Conservation (phyloP, 2,888 invertebrate genomes). For the Pinctada fucata region DNA sequence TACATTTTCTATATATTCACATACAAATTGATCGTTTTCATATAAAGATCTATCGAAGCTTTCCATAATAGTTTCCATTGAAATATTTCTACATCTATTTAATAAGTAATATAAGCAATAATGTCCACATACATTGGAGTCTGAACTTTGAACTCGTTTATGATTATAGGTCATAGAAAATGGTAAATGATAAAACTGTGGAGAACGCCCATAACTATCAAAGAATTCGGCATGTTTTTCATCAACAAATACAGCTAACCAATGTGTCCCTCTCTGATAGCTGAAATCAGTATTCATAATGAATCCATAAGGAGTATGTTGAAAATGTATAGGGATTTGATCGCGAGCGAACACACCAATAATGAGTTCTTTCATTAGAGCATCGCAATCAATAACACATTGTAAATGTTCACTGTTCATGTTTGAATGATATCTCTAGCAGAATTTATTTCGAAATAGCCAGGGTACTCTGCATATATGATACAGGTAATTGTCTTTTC, state of each 20-base stretch:
- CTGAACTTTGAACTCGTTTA: too few relatives aligned
- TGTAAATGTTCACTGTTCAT: conserved; percentile 25
- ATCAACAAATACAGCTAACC: conserved; percentile 23
- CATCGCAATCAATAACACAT: conserved; percentile 12
- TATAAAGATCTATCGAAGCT: too few relatives aligned
- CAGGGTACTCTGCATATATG: conserved; percentile 32
- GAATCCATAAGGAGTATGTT: neutral
- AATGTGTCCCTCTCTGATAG: conserved; percentile 20
- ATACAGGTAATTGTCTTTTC: conserved; percentile 30
- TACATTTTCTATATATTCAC: neutral
- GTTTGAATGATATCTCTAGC: conserved; percentile 26
- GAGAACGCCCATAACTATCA: conserved; percentile 24
- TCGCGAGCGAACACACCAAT: conserved; percentile 9
- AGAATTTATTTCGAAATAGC: conserved; percentile 37
- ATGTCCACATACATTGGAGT: too few relatives aligned
- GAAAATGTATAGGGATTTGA: conserved; percentile 8
- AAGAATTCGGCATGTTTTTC: conserved; percentile 12
- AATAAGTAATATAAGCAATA: too few relatives aligned
- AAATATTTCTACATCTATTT: too few relatives aligned
- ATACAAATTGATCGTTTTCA: too few relatives aligned
- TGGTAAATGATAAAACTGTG: conserved; percentile 3
- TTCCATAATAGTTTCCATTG: too few relatives aligned
- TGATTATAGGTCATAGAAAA: neutral
- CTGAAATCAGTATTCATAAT: conserved; percentile 20
- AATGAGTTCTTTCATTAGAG: neutral